Evolutionary conservation across 2,888 invertebrate genomes (phyloP).

Genomic region (Campaea margaritaria): DNA sequence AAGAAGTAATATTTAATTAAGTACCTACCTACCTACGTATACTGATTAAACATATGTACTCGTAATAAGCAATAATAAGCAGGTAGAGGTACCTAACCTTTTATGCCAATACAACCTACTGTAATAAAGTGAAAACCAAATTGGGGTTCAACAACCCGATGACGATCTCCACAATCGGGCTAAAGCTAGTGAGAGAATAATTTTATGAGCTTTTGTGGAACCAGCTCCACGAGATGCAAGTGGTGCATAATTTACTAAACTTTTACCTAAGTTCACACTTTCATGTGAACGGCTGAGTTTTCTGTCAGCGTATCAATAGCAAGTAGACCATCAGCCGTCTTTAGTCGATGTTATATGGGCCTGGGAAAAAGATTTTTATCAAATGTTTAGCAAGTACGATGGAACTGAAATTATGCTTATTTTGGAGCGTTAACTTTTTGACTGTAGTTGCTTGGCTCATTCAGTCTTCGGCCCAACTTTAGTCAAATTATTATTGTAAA

Average conservation of each 20-base stretch:
- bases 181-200: constrained; percentile 63
- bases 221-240: constrained; percentile 39
- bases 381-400: too few species aligned
- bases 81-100: constrained; percentile 6
- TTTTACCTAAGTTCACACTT: constrained; percentile 29
- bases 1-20: too few species aligned
- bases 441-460: too few species aligned
- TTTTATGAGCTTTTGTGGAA: constrained; percentile 63
- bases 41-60: too few species aligned
- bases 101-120: constrained; percentile 57
- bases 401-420: too few species aligned
- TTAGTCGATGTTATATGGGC: too few species aligned
- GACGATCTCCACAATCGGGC: constrained; percentile 60
- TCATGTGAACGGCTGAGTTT: constrained; percentile 1
- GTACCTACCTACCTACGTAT: too few species aligned
- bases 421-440: too few species aligned
- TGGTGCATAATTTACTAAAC: constrained; percentile 23
- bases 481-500: too few species aligned
- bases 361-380: too few species aligned
- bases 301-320: background rate
- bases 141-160: constrained; percentile 66
- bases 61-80: background rate
- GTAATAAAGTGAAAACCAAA: constrained; percentile 67
- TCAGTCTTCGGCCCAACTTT: too few species aligned
- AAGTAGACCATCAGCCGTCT: background rate